phyloP scores from a whole-genome alignment of 2,888 invertebrate genomes.

The Drosophila macrospina region DNA sequence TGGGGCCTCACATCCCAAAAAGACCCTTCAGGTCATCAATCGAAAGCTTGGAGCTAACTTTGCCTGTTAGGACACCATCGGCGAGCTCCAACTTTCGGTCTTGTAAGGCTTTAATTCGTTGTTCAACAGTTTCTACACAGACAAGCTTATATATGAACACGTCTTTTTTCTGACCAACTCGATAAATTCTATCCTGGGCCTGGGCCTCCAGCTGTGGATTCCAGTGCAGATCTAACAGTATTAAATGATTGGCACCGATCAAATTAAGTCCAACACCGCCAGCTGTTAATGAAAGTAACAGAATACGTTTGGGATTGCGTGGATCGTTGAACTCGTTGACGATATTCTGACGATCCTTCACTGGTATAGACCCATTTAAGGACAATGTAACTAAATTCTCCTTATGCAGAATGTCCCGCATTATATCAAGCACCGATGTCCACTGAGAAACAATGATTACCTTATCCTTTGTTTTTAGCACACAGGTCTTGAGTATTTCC shows the following conservation, averaged over 20 bases:
- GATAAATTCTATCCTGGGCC: slow-evolving; percentile 96
- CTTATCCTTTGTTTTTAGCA: slow-evolving; percentile 88
- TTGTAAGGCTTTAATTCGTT: slow-evolving; percentile 92
- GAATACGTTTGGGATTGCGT: slow-evolving; percentile 87
- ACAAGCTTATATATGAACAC: slow-evolving; percentile 95
- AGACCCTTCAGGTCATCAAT: slow-evolving; percentile 92
- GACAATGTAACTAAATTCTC: slow-evolving; percentile 87
- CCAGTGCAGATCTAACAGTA: slow-evolving; percentile 97
- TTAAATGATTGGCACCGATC: slow-evolving; percentile 95
- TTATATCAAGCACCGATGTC: slow-evolving; percentile 92
- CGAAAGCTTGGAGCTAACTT: slow-evolving; percentile 89
- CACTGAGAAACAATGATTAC: slow-evolving; percentile 96
- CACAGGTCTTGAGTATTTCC: slow-evolving; percentile 86
- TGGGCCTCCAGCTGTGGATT: slow-evolving; percentile 98
- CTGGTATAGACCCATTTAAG: slow-evolving; percentile 91
- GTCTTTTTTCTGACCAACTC: slow-evolving; percentile 93
- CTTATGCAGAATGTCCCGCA: slow-evolving; percentile 88
- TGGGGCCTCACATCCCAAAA: slow-evolving; percentile 87
- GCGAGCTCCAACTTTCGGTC: slow-evolving; percentile 93
- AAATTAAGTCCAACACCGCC: slow-evolving; percentile 98
- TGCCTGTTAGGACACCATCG: slow-evolving; percentile 90
- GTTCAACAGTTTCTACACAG: slow-evolving; percentile 94
- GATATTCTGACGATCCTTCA: slow-evolving; percentile 89
- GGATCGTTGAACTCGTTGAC: slow-evolving; percentile 90
- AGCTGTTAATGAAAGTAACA: slow-evolving; percentile 95